Evolutionary conservation across 1,140 invertebrate genomes (phyloP), one percentile per base, ranked within the genome.

Genomic region (Triops longicaudatus): DNA sequence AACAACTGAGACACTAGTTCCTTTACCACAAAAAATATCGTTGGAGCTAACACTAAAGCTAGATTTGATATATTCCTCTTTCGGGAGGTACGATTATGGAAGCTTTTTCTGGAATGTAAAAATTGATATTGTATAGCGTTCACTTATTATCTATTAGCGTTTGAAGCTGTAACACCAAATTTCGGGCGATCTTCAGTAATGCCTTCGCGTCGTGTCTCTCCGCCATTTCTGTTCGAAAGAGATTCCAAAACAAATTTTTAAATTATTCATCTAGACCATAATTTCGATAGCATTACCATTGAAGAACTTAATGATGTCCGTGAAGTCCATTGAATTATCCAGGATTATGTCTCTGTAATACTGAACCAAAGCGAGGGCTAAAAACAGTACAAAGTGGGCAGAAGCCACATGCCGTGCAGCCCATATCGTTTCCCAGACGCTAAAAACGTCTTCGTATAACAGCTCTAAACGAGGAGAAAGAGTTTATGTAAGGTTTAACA

Each of bases 221-320:
- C 0, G 95, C 95, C 95, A 97, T 97, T 91, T 97, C 95, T 96
- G 85, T 77, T 88, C 89, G 83, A 80, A 82, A 85, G 84, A 78
- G 75, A 27, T 71, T 26, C 26, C 42, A 31, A 74, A 77, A 74
- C 11, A 12, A 73, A 71, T 42, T 63, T 26, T 26, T 76, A 63
- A 74, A 79, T 9, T n/a, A 76, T 73, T 76, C 37, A 42, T 17
- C 22, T 9, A 9, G 6, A 14, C 26, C 26, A 14, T 37, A 1
- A 22, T 50, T 7, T n/a, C 10, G 31, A 41, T 76, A 78, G 10
- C 27, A 76, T 78, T 85, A 96, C 94, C 95, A 86, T 98, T 98
- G 82, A 97, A 98, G 85, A 98, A 98, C 84, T 97, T 97, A 82
- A 98, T 98, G 80, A 98, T 96, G 84, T 98, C 96, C 0, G 96